Base-by-base conservation (phyloP, 2,888 invertebrate genomes). In the Pelosia muscerda region DNA sequence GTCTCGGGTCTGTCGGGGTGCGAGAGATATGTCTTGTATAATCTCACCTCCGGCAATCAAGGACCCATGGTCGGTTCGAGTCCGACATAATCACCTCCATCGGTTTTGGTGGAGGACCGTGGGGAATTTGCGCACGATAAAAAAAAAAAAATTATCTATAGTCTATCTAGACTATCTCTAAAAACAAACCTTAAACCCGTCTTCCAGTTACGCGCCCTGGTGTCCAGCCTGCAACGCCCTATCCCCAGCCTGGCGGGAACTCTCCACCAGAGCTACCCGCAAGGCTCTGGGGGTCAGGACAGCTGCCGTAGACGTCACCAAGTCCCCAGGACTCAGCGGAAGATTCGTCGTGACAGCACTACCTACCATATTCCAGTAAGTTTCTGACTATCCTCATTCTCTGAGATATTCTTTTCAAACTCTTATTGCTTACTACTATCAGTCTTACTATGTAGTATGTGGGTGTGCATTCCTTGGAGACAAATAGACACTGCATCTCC, bases 301-400 rank as follows among this genome's bases (percentile, higher is more conserved):
- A 0, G 99, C 97, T 0, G 97, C 98, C 80, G 97, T 99, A 19
- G 99, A 99, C 93, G 99, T 99, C 11, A 99, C 99, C 2, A 96
- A 97, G 75, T 98, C 98, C 11, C 99, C 99, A 0, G 99, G 99
- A 9, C 96, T 99, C 1, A 99, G 99, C 90, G 99, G 99, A 0
- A 96, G 99, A 71, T 99, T 99, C 92, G 97, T 99, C 94, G 99
- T 99, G 66, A 99, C 99, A 4, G 99, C 99, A 1, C 94, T 99
- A 78, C 99, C 99, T 19, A 99, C 99, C 4, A 98, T 99, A 86
- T 99, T 98, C 92, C 99, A 99, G 99, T 99, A 94, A 96, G 97
- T 95, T 42, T 23, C 26, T 9, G 0, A 26, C 8, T 3, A 53
- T 53, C 6, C 2, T 23, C 23, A 22, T 53, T 15, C 13, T 15